phyloP scores from a whole-genome alignment of 2,113 vertebrate species.

The Enhydra lutris region DNA sequence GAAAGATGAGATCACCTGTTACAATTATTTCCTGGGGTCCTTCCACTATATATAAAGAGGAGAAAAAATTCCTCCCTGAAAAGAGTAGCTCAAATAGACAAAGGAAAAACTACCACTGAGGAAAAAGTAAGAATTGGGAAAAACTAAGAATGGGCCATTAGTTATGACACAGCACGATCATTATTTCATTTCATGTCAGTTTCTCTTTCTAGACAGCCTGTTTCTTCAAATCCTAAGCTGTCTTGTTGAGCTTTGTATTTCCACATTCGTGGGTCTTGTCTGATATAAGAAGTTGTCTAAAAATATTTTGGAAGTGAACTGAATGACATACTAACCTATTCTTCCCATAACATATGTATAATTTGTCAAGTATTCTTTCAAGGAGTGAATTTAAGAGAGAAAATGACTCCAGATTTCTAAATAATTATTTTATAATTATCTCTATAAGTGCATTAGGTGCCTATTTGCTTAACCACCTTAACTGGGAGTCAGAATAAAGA shows the following conservation, averaged over 20 bases:
- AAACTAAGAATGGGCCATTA: background rate
- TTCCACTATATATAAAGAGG: background rate
- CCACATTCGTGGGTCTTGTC: background rate
- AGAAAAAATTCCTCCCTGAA: background rate
- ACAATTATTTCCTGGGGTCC: background rate
- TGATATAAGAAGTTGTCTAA: background rate
- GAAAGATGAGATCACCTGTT: background rate
- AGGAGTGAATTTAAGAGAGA: background rate
- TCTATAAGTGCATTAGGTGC: constrained; percentile 47
- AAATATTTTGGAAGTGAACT: background rate
- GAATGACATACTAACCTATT: background rate
- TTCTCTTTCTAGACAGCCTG: background rate
- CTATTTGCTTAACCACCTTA: constrained; percentile 62
- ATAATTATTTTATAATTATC: constrained; percentile 33
- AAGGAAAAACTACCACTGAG: background rate
- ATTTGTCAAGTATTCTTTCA: background rate
- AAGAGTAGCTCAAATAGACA: background rate
- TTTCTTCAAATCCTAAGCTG: background rate
- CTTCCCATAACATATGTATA: background rate
- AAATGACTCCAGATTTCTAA: constrained; percentile 52
- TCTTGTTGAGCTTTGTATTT: background rate
- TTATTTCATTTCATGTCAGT: background rate
- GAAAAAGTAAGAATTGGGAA: background rate
- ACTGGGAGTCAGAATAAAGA: background rate
- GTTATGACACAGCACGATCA: background rate